These are phyloP conservation scores for Lepidochrysops patricia DNA, from an alignment of 2,888 invertebrate species.

Conservation along the genomic window DNA sequence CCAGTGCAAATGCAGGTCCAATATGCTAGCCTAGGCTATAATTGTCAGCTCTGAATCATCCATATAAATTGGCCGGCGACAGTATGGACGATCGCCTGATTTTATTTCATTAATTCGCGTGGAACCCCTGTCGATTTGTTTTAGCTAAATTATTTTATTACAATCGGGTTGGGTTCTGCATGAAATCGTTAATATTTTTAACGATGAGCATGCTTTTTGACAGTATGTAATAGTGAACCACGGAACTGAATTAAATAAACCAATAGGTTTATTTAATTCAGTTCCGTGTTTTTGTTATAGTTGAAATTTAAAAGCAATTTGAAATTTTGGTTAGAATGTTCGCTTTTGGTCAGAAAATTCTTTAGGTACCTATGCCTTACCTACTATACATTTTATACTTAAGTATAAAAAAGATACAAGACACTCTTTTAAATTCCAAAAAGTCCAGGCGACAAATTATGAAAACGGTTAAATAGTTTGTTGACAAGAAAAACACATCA, in stretches of 20 bases:
- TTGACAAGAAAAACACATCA: conserved; percentile 33
- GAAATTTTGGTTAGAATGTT: too few relatives aligned
- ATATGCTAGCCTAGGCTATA: conserved; percentile 15
- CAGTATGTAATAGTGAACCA: conserved; percentile 17
- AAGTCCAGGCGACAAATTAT: conserved; percentile 12
- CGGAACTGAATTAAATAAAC: too few relatives aligned
- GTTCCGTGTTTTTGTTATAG: neutral
- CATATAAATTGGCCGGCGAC: conserved; percentile 58
- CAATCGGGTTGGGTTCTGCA: conserved; percentile 29
- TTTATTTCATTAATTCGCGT: conserved; percentile 50
- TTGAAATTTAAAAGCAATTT: neutral
- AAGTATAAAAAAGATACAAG: too few relatives aligned
- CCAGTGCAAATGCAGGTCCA: conserved; percentile 7
- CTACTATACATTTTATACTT: too few relatives aligned
- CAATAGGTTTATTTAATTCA: neutral
- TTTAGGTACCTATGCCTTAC: too few relatives aligned
- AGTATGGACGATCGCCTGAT: conserved; percentile 46
- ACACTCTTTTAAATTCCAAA: conserved; percentile 9
- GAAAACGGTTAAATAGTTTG: conserved; percentile 17
- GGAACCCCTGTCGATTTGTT: conserved; percentile 43
- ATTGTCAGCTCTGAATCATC: conserved; percentile 59
- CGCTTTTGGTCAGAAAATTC: too few relatives aligned
- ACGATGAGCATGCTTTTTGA: conserved; percentile 16
- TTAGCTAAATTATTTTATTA: conserved; percentile 50
- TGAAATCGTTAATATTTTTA: conserved; percentile 25